Evolutionary conservation across 2,797 vertebrate species (phyloP).

Genomic region (Ctenosaura bakeri): DNA sequence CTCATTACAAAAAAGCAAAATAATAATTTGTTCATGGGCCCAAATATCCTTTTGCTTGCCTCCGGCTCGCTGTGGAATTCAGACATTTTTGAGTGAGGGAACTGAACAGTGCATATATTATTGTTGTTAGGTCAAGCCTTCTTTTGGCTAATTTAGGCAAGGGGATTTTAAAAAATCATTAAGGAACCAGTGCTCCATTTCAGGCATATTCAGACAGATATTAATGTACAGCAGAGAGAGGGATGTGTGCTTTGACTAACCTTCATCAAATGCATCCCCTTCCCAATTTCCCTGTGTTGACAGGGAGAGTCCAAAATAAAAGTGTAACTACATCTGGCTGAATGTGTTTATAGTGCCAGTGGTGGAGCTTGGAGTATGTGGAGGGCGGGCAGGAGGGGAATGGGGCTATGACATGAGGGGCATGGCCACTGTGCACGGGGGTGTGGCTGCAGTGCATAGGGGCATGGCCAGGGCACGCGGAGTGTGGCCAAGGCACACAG

Average conservation of each 20-base stretch:
- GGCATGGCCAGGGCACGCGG: no score
- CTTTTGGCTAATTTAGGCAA: conserved; percentile 3
- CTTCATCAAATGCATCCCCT: not conserved
- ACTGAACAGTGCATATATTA: not conserved
- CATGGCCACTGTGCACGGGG: no score
- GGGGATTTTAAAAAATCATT: not conserved
- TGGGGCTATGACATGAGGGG: no score
- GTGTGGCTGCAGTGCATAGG: no score
- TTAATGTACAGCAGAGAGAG: no score
- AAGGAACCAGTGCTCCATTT: no score
- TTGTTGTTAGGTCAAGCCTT: not conserved
- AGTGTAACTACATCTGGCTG: not conserved
- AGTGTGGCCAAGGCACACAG: no score
- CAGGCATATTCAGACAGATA: no score
- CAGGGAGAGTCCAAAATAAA: not conserved
- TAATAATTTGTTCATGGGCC: conserved; percentile 39
- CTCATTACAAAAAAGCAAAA: conserved; percentile 59
- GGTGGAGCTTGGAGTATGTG: no score
- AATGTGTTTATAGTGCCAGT: no score
- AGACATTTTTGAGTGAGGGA: not conserved
- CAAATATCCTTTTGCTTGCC: conserved; percentile 28
- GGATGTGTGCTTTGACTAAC: no score
- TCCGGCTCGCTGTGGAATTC: not conserved
- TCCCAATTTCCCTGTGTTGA: not conserved
- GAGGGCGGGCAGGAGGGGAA: no score